Evolutionary conservation across 1,140 invertebrate species (phyloP).

Genomic region (Polypedilum vanderplanki): DNA sequence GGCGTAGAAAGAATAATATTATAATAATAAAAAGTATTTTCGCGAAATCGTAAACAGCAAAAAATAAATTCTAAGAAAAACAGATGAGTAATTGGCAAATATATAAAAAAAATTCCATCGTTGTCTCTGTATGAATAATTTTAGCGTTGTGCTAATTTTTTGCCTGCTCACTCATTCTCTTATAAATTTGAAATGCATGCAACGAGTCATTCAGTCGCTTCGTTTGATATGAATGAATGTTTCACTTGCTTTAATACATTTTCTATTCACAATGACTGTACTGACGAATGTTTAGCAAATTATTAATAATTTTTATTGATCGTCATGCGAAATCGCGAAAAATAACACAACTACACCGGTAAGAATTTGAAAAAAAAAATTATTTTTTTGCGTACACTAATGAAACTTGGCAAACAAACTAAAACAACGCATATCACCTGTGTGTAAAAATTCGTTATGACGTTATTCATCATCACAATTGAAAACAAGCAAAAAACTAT

Average conservation of each 20-base stretch:
- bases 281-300: background rate
- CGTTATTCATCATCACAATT: background rate
- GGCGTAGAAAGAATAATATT: background rate
- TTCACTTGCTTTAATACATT: no score
- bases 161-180: background rate
- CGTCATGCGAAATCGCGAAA: background rate
- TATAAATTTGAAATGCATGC: background rate
- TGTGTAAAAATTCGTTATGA: constrained; percentile 1
- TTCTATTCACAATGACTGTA: no score
- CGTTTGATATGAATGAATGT: no score
- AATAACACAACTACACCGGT: background rate
- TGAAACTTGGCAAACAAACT: background rate
- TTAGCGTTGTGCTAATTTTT: constrained; percentile 11
- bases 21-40: no score
- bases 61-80: background rate
- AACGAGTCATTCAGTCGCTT: no score
- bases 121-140: background rate
- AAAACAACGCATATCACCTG: background rate
- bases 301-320: constrained; percentile 20
- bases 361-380: background rate
- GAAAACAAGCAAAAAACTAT: background rate
- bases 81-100: background rate
- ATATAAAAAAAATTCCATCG: background rate
- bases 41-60: no score
- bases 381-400: background rate